These are phyloP conservation scores for Dicycla oo DNA, from an alignment of 2,888 invertebrate genomes.

Conservation along the genomic window DNA sequence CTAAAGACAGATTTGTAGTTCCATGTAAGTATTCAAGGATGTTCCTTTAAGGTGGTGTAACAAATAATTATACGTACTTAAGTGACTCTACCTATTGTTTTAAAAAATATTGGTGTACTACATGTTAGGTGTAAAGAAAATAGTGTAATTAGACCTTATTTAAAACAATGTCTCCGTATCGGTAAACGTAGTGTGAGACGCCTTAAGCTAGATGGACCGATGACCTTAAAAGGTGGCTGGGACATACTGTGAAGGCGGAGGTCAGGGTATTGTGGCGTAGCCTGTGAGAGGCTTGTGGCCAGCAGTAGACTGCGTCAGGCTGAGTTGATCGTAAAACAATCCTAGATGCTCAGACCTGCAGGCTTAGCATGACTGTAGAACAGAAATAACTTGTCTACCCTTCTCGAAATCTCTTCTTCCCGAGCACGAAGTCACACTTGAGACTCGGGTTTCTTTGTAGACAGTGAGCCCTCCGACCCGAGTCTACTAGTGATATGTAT, in stretches of 20 bases:
- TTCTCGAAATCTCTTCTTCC: too few relatives aligned
- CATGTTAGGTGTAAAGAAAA: background rate
- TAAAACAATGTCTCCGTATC: background rate
- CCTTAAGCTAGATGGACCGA: background rate
- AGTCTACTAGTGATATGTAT: too few relatives aligned
- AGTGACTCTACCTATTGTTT: constrained; percentile 20
- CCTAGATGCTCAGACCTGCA: too few relatives aligned
- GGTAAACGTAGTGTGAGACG: background rate
- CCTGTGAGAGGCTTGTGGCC: too few relatives aligned
- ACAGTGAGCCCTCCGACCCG: too few relatives aligned
- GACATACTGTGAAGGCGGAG: background rate
- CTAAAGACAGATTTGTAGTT: constrained; percentile 6
- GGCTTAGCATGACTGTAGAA: too few relatives aligned
- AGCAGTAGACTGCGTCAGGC: background rate
- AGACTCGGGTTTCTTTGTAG: too few relatives aligned
- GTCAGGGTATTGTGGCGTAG: background rate
- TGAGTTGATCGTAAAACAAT: background rate
- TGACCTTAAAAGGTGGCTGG: background rate
- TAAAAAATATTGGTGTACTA: background rate
- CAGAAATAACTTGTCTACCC: too few relatives aligned
- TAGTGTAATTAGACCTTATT: background rate
- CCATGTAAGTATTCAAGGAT: constrained; percentile 6
- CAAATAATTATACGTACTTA: constrained; percentile 4
- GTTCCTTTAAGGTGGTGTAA: constrained; percentile 1
- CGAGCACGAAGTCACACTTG: too few relatives aligned